Base-by-base conservation (phyloP, 1,140 invertebrate species). In the Parasteatoda tepidariorum region DNA sequence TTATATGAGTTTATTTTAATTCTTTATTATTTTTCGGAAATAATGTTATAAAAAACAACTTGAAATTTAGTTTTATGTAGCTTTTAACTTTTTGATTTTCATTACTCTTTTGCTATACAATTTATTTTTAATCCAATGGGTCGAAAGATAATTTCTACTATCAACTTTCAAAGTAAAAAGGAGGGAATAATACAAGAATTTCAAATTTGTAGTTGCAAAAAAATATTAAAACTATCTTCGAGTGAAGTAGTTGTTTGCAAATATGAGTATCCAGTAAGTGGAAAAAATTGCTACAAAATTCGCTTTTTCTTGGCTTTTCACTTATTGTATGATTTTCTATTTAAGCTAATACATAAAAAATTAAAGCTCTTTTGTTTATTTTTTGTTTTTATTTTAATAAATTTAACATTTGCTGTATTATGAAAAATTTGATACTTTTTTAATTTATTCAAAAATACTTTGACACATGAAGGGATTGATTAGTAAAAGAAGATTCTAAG, bases 251-350 rank as follows among this genome's bases (percentile, higher is more conserved):
- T 34, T 38, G 18, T 41, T 4, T 75, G 70, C 26, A 38, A 41
- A 31, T 83, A 83, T 28, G 71, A 75, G 55, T 83, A 83, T 74
- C 81, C 81, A 5, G 81, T 83, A 67, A 74, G 81, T 55, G 6
- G 7, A 41, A 26, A 34, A 34, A 28, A 6, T 22, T 62, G 2
- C 2, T n/a, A n/a, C n/a, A n/a, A n/a, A 18, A 48, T 48, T 48
- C 38, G 38, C 4, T 2, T 18, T 48, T 13, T n/a, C n/a, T n/a
- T n/a, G n/a, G n/a, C n/a, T n/a, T n/a, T n/a, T n/a, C n/a, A n/a
- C n/a, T n/a, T n/a, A n/a, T n/a, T n/a, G n/a, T n/a, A n/a, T n/a
- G n/a, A n/a, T n/a, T 48, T 48, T 48, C 38, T 4, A 18, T 48
- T 13, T 0, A 48, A 48, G 18, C 18, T 48, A 48, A 13, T 18